These are phyloP conservation scores for Gibbula magus DNA, from an alignment of 2,888 invertebrate genomes.

Conservation along the genomic window DNA sequence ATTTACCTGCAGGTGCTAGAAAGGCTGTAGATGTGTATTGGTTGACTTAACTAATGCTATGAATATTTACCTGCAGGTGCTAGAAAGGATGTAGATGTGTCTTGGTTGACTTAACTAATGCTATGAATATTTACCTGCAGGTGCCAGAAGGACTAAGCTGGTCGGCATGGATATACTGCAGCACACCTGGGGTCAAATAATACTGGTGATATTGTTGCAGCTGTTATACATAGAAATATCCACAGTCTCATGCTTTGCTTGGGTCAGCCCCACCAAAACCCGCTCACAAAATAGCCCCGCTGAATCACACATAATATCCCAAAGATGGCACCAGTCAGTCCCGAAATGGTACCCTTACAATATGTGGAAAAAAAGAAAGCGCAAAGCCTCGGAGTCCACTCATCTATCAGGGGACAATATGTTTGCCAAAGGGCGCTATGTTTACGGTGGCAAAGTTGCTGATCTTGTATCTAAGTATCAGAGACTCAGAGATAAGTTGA, in stretches of 20 bases:
- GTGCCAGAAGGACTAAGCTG: not conserved
- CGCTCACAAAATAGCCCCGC: not conserved
- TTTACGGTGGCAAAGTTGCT: not conserved
- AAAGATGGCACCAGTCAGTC: slow-evolving; percentile 5
- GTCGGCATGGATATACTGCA: not conserved
- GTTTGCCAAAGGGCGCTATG: not conserved
- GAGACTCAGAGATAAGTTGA: not conserved
- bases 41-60: too few relatives aligned
- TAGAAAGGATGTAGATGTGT: too few relatives aligned
- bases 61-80: too few relatives aligned
- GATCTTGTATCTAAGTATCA: not conserved
- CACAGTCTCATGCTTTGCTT: not conserved
- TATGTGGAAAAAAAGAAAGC: not conserved
- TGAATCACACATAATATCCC: not conserved
- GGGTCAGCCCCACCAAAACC: not conserved
- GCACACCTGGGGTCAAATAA: not conserved
- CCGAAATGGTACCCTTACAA: slow-evolving; percentile 7
- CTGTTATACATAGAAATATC: slow-evolving; percentile 6
- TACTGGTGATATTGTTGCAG: not conserved
- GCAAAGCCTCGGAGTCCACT: not conserved
- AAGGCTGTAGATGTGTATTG: too few relatives aligned
- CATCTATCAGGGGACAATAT: not conserved
- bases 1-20: too few relatives aligned
- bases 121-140: too few relatives aligned
- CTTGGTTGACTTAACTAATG: too few relatives aligned